Evolutionary conservation across 2,888 invertebrate species (phyloP), one percentile per base, ranked within the genome.

Genomic region (Nomada hirtipes): DNA sequence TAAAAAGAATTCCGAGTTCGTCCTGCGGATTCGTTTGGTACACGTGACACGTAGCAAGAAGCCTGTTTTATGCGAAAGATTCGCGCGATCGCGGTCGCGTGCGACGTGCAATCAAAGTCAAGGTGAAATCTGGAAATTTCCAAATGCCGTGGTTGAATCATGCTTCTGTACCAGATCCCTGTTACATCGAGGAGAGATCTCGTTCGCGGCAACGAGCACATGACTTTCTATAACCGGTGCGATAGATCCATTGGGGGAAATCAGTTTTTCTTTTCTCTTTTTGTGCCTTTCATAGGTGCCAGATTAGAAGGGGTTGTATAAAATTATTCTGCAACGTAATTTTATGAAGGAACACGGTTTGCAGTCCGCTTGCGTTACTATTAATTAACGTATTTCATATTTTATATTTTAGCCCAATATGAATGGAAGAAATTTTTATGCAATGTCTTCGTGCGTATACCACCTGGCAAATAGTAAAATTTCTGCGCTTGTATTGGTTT

Each of bases 21-120:
- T 57, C 50, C 59, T 3, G 23, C 13, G 15, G 63, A 61, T 70
- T 74, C 59, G 64, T 44, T 83, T 77, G 26, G 72, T 57, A 77
- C 36, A 65, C 82, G 47, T 59, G 60, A 57, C 68, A 67, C 73
- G 82, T 77, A 71, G 36, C 36, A 47, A 26, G 26, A 26, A 26
- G 42, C 63, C 47, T 23, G 71, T 67, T 75, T 63, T 68, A 68
- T 42, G 81, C 53, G 81, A 72, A 69, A 68, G 59, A 79, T 84
- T 84, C 79, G 79, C 84, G 68, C 79, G 84, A 79, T 79, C 57
- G 68, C 44, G 68, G 72, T 86, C 86, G 84, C 82, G 84, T 84
- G 85, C 78, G 71, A 60, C 76, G 76, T 55, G 79, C 75, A 84
- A 90, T 89, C 86, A 90, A 87, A 89, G 88, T 89, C 88, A 88